phyloP scores from a whole-genome alignment of 2,797 vertebrate genomes.

The Myotis vivesi region DNA sequence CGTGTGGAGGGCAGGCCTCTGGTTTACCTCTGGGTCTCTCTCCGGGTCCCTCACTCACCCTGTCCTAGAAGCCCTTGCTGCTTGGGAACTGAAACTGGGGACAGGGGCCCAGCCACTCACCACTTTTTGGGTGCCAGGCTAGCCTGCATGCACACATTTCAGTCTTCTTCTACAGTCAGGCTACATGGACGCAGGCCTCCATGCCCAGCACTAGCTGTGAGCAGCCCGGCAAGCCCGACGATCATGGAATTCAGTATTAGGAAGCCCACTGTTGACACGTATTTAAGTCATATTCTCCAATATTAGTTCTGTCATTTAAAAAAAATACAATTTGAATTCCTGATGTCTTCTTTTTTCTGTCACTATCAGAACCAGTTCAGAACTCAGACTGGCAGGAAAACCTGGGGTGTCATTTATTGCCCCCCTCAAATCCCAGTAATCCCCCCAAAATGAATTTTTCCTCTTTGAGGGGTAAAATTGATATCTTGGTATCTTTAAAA shows the following conservation, averaged over 20 bases:
- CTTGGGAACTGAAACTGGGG: neutral
- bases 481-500: neutral
- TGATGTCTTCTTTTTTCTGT: neutral
- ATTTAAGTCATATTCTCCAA: neutral
- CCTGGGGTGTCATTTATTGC: neutral
- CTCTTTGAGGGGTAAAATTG: neutral
- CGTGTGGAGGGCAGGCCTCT: neutral
- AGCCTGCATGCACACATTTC: neutral
- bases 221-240: neutral
- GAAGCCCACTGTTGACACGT: neutral
- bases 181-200: neutral
- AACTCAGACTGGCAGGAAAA: neutral
- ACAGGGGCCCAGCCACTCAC: neutral
- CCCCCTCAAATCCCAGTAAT: neutral
- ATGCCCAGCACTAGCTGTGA: neutral
- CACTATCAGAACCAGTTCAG: neutral
- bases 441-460: neutral
- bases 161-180: neutral
- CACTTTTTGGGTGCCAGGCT: neutral
- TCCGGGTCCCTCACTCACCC: neutral
- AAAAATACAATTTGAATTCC: slow-evolving; percentile 4
- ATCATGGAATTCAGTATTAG: neutral
- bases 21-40: neutral
- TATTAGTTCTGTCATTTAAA: neutral
- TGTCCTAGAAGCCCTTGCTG: neutral